Evolutionary conservation across 1,140 invertebrate species (phyloP), one percentile per base, ranked within the genome.

Genomic region (Geopemphigus sp.): DNA sequence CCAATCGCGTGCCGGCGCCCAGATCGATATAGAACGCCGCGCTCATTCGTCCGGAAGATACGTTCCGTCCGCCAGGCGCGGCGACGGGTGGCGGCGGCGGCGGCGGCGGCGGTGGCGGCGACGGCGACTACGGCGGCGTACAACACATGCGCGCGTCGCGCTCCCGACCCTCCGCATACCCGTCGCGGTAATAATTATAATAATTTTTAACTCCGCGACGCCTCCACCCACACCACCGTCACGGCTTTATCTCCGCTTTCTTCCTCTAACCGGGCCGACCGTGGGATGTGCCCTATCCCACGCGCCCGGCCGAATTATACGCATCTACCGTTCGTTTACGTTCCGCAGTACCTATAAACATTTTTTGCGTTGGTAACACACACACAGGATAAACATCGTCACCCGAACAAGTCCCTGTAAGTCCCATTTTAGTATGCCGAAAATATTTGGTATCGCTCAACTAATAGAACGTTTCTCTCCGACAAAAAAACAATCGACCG

Each of bases 21-120:
- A 50, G 74, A 78, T 78, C 74, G 74, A 78, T 78, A 78, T 78
- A 78, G 74, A 78, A 78, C 74, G 57, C 57, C n/a, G 57, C 57
- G 74, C 39, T 78, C 74, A 78, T 78, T 78, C 74, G 74, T 78
- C 74, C 74, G 74, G 74, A 78, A 78, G 74, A 78, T 78, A 78
- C 63, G 74, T 59, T 59, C 74, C 74, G 22, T 78, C 74, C 74
- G 74, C 74, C 74, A 50, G 74, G 74, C 57, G 39, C 57, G 56
- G 61, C 68, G 8, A 19, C 72, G 14, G 5, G 1, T n/a, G 72
- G 22, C 4, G 1, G 19, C 32, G 47, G 12, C 14, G 10, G n/a
- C n/a, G 0, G 17, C 50, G 29, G 10, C 54, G 72, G 19, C 12
- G 24, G n/a, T 10, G 0, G 15, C 68, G 47, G 1, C 47, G 14